phyloP scores from a whole-genome alignment of 1,140 invertebrate genomes.

The Pseudomyrmex gracilis region DNA sequence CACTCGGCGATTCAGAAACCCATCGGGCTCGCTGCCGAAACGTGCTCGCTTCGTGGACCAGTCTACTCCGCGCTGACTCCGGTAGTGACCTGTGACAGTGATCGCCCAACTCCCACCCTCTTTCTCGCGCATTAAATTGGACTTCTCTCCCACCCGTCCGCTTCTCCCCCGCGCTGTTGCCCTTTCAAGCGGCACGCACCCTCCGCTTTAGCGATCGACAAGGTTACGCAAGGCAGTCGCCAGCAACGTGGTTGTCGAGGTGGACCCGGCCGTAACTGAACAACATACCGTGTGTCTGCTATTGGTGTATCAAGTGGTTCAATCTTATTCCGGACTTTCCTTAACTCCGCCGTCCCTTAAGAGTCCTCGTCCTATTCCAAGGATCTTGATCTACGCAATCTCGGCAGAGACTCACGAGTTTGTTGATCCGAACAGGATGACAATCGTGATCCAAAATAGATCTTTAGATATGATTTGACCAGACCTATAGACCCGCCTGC shows the following conservation, averaged over 20 bases:
- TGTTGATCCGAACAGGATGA: constrained; percentile 3
- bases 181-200: constrained; percentile 65
- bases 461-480: constrained; percentile 1
- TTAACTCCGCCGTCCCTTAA: not conserved
- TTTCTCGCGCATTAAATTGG: not conserved
- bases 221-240: constrained; percentile 64
- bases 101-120: constrained; percentile 27
- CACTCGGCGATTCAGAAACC: constrained; percentile 68
- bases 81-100: constrained; percentile 59
- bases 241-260: constrained; percentile 62
- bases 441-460: constrained; percentile 14
- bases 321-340: constrained; percentile 3
- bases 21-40: constrained; percentile 68
- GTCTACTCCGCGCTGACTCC: constrained; percentile 46
- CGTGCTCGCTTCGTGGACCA: constrained; percentile 65
- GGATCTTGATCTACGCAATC: not conserved
- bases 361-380: not conserved
- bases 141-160: constrained; percentile 23
- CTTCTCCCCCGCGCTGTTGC: constrained; percentile 36
- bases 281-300: constrained; percentile 33
- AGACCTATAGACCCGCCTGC: constrained; percentile 37
- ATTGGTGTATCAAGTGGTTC: constrained; percentile 43
- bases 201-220: constrained; percentile 66
- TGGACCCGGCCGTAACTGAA: constrained; percentile 62
- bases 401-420: not conserved